phyloP scores from a whole-genome alignment of 2,888 invertebrate species.

The Agrilus cyanescens region DNA sequence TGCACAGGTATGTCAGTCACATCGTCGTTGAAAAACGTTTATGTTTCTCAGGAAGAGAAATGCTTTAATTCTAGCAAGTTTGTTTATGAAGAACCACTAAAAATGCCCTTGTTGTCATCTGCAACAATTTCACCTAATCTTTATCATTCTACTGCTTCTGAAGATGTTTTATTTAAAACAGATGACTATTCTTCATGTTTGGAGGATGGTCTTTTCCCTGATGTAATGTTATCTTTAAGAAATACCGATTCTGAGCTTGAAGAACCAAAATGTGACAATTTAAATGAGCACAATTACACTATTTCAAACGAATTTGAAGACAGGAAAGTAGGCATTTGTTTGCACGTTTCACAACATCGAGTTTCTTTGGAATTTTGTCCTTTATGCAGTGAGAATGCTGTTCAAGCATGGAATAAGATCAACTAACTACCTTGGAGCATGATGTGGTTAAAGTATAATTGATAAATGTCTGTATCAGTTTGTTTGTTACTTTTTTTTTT shows the following conservation, averaged over 20 bases:
- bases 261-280: neutral
- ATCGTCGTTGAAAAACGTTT: constrained; percentile 22
- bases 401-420: constrained; percentile 20
- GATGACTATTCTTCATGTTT: too few relatives aligned
- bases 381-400: constrained; percentile 41
- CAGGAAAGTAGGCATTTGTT: constrained; percentile 41
- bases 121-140: too few relatives aligned
- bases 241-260: neutral
- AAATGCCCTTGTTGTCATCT: too few relatives aligned
- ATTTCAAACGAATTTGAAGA: constrained; percentile 12
- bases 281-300: constrained; percentile 27
- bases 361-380: constrained; percentile 47
- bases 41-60: constrained; percentile 13
- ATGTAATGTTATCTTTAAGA: too few relatives aligned
- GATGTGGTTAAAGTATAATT: constrained; percentile 13
- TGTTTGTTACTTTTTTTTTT: neutral
- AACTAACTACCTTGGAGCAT: neutral
- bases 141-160: too few relatives aligned
- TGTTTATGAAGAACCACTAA: too few relatives aligned
- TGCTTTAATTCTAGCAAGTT: constrained; percentile 14
- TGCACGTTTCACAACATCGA: constrained; percentile 43
- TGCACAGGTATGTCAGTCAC: constrained; percentile 31
- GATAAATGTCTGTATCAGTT: constrained; percentile 29
- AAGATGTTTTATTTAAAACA: too few relatives aligned
- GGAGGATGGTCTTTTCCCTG: too few relatives aligned